Evolutionary conservation across 2,113 vertebrate species (phyloP).

Genomic region (Hipposideros armiger): DNA sequence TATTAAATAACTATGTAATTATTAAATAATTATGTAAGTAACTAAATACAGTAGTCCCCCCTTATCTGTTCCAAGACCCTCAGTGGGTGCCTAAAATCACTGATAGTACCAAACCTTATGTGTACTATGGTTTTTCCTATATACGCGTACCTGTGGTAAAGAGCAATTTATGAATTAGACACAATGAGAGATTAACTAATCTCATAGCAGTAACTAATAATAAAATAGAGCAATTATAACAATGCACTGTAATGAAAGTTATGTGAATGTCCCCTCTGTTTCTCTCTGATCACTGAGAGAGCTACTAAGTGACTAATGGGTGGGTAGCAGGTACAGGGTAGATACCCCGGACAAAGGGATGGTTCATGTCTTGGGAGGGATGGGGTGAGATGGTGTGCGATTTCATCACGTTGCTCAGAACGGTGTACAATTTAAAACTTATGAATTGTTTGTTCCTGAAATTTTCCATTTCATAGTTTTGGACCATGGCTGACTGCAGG

Average conservation of each 20-base stretch:
- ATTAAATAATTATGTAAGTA: neutral
- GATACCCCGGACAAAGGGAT: neutral
- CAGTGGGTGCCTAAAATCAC: neutral
- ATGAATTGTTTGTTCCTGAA: neutral
- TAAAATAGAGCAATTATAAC: neutral
- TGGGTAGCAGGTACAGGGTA: fast-evolving
- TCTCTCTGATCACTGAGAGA: too few relatives aligned
- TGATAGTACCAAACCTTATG: neutral
- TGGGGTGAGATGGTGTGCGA: too few relatives aligned
- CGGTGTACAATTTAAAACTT: neutral
- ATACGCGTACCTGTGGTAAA: neutral
- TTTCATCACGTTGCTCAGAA: neutral
- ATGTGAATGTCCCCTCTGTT: neutral
- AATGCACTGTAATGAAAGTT: neutral
- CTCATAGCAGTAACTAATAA: neutral
- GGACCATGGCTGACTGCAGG: neutral
- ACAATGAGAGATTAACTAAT: neutral
- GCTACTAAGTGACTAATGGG: neutral
- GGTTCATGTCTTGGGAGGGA: neutral
- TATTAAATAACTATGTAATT: neutral
- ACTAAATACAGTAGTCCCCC: neutral
- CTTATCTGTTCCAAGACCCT: neutral
- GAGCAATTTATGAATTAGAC: neutral
- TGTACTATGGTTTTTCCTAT: neutral
- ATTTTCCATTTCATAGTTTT: neutral